Percentiles rank a stretch among this genome's conserved stretches.
These are phyloP conservation scores for Callaeas wilsoni DNA, from an alignment of 2,113 vertebrate genomes.

Conservation along the genomic window DNA sequence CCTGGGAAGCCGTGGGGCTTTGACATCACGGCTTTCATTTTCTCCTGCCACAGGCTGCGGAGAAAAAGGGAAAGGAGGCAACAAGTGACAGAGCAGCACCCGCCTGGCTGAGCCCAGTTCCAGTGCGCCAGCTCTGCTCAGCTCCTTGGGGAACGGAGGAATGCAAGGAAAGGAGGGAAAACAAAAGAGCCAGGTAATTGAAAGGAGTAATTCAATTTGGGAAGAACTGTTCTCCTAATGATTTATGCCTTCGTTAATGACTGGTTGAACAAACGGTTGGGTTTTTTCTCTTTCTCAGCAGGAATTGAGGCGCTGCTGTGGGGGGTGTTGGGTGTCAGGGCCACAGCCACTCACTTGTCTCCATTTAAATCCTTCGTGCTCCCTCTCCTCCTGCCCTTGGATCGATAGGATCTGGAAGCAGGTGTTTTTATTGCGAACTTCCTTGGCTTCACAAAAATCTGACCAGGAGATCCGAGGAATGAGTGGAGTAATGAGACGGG, in stretches of 20 bases:
- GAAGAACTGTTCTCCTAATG: conserved; percentile 50
- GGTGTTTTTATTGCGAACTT: neutral
- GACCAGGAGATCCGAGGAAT: neutral
- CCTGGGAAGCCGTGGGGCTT: neutral
- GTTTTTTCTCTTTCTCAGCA: neutral
- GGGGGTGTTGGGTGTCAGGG: neutral
- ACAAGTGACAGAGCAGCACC: neutral
- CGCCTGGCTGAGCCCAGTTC: neutral
- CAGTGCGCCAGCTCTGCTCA: neutral
- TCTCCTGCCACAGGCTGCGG: neutral
- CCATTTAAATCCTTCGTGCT: conserved; percentile 5
- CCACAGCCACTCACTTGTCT: neutral
- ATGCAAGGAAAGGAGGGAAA: neutral
- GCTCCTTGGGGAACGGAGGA: neutral
- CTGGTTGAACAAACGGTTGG: conserved; percentile 14
- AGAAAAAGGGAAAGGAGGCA: neutral
- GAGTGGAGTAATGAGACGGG: fast-evolving
- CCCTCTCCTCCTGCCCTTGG: neutral
- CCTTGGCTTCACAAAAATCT: neutral
- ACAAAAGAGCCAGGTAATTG: neutral
- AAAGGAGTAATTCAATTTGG: conserved; percentile 39
- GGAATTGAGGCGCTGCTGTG: neutral
- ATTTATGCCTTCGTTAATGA: conserved; percentile 56
- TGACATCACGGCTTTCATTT: neutral
- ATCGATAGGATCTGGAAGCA: neutral